Percentiles rank a stretch among this genome's conserved stretches.
Conservation (phyloP, 1,140 invertebrate species). For the Luehdorfia chinensis region DNA sequence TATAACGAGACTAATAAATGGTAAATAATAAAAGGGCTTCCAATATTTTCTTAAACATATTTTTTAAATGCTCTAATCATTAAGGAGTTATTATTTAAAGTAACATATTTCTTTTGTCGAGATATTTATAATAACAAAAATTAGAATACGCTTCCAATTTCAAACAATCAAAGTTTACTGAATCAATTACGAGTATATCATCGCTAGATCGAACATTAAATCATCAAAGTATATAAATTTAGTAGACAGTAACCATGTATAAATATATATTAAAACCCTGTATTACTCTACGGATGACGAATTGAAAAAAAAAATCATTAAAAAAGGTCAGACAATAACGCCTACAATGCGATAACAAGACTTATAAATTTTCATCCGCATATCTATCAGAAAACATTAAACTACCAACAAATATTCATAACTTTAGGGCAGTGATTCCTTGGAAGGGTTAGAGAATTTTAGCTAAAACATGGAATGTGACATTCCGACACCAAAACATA, state of each 20-base stretch:
- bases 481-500: constrained; percentile 8
- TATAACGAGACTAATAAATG: too few relatives aligned
- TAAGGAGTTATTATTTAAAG: too few relatives aligned
- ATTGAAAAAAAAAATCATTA: background rate
- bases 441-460: background rate
- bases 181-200: too few relatives aligned
- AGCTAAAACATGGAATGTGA: constrained; percentile 12
- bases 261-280: background rate
- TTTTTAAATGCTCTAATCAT: too few relatives aligned
- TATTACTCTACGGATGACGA: background rate
- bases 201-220: too few relatives aligned
- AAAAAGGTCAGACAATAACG: background rate
- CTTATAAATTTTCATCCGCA: background rate
- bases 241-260: background rate
- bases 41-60: too few relatives aligned
- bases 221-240: too few relatives aligned
- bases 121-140: too few relatives aligned
- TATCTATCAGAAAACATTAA: background rate
- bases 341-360: background rate
- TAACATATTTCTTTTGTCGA: too few relatives aligned
- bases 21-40: too few relatives aligned
- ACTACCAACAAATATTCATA: constrained; percentile 3
- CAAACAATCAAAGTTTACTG: too few relatives aligned
- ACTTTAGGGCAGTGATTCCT: constrained; percentile 12
- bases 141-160: too few relatives aligned